Conservation (phyloP, 2,113 vertebrate species). For the Leptodactylus fuscus region DNA sequence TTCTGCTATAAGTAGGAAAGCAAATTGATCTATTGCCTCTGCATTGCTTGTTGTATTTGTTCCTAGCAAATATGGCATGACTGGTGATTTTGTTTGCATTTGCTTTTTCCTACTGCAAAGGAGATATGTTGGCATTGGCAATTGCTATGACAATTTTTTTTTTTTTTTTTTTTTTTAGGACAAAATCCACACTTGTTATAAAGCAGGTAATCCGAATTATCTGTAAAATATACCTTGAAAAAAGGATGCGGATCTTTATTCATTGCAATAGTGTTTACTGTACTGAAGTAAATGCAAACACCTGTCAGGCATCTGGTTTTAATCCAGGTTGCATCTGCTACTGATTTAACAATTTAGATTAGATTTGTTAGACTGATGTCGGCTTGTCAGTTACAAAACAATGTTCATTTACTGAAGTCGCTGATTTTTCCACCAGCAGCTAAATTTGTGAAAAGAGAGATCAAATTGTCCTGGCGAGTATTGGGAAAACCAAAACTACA, state of each 20-base stretch:
- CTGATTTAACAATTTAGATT: conserved; percentile 33
- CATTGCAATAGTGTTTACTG: conserved; percentile 1
- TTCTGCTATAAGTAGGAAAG: conserved; percentile 29
- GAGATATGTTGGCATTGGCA: not conserved
- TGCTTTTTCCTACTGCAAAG: not conserved
- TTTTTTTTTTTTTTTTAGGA: not conserved
- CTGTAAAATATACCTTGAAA: conserved; percentile 43
- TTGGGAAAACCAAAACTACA: not conserved
- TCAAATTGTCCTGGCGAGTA: not conserved
- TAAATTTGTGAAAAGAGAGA: not conserved
- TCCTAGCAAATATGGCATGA: conserved; percentile 36
- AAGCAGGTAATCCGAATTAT: conserved; percentile 39
- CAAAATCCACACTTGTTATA: conserved; percentile 11
- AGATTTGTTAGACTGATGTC: conserved; percentile 19
- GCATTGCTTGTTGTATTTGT: conserved; percentile 31
- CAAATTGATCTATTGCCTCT: conserved; percentile 41
- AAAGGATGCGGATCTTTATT: conserved; percentile 12
- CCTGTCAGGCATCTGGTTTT: conserved; percentile 47
- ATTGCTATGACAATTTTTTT: not conserved
- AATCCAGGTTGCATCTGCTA: conserved; percentile 42
- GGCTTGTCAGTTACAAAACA: conserved; percentile 23
- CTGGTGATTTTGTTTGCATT: conserved; percentile 38
- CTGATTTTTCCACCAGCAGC: not conserved
- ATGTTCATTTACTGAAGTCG: not conserved
- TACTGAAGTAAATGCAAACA: conserved; percentile 30